Percentiles rank a stretch among this genome's conserved stretches.
These are phyloP conservation scores for Oceanodroma tethys DNA, from an alignment of 2,113 vertebrate genomes.

Conservation along the genomic window DNA sequence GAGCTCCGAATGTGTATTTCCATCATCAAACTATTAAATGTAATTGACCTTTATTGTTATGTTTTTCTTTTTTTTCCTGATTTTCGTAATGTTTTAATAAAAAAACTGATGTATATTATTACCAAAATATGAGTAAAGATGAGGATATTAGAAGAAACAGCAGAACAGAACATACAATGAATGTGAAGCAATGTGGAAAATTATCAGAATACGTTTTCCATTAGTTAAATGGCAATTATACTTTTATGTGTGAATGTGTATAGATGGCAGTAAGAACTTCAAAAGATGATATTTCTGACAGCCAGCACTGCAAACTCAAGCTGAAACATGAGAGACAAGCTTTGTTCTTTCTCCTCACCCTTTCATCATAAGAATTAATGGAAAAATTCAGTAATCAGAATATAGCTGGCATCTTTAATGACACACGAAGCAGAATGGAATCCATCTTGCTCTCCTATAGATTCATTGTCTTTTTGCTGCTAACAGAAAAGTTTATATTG, in stretches of 20 bases:
- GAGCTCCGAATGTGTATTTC: background rate
- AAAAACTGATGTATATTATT: background rate
- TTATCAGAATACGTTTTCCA: background rate
- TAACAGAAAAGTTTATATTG: background rate
- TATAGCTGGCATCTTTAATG: background rate
- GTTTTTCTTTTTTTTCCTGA: background rate
- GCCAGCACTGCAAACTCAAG: background rate
- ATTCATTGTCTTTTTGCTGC: background rate
- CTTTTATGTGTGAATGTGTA: background rate
- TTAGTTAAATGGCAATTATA: constrained; percentile 14
- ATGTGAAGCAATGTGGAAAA: background rate
- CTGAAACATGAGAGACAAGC: background rate
- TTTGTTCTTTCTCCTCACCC: background rate
- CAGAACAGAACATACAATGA: background rate
- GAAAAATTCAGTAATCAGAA: background rate
- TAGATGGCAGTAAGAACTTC: constrained; percentile 1
- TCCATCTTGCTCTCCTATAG: background rate
- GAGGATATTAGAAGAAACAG: background rate
- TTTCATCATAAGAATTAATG: background rate
- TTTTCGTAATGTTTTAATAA: constrained; percentile 22
- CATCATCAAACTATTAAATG: background rate
- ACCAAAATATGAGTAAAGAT: background rate
- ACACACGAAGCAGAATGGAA: background rate
- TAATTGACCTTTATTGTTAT: background rate
- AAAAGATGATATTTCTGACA: constrained; percentile 6